Percentiles rank a stretch among this genome's conserved stretches.
phyloP scores from a whole-genome alignment of 2,888 invertebrate genomes.

The Caradrina kadenii region DNA sequence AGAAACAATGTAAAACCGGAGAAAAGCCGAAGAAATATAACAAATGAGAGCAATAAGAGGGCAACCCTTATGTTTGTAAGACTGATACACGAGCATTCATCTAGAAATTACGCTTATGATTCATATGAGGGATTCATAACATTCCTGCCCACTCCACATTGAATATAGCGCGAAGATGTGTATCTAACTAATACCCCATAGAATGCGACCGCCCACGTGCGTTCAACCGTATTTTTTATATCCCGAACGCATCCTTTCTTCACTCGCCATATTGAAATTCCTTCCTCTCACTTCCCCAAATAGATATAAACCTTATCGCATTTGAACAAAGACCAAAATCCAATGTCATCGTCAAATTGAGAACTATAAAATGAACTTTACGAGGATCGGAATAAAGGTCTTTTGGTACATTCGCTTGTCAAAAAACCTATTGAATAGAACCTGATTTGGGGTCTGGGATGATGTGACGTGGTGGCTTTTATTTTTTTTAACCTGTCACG shows the following conservation, averaged over 20 bases:
- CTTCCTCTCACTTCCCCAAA: conserved; percentile 68
- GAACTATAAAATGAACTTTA: conserved; percentile 75
- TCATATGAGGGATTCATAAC: conserved; percentile 61
- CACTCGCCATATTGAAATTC: conserved; percentile 84
- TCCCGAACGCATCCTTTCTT: conserved; percentile 82
- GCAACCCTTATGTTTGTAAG: conserved; percentile 37
- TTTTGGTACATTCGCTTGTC: conserved; percentile 71
- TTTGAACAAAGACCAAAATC: conserved; percentile 69
- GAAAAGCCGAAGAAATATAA: conserved; percentile 13
- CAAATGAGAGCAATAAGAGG: conserved; percentile 46
- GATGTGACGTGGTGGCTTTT: conserved; percentile 81
- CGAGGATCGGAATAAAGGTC: conserved; percentile 72
- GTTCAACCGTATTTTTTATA: conserved; percentile 85
- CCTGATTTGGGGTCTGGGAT: conserved; percentile 81
- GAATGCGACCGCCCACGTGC: conserved; percentile 83
- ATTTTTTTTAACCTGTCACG: conserved; percentile 75
- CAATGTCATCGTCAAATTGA: conserved; percentile 37
- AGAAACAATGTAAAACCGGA: conserved; percentile 7
- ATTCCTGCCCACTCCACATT: conserved; percentile 56
- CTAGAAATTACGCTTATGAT: conserved; percentile 57
- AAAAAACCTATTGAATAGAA: conserved; percentile 80
- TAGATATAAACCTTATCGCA: conserved; percentile 74
- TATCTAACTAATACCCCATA: conserved; percentile 73
- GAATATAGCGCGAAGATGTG: conserved; percentile 72
- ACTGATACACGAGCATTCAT: conserved; percentile 41